Evolutionary conservation across 92 coral and sea anemone genomes (phyloP).

Genomic region (Epizoanthus rinbou): DNA sequence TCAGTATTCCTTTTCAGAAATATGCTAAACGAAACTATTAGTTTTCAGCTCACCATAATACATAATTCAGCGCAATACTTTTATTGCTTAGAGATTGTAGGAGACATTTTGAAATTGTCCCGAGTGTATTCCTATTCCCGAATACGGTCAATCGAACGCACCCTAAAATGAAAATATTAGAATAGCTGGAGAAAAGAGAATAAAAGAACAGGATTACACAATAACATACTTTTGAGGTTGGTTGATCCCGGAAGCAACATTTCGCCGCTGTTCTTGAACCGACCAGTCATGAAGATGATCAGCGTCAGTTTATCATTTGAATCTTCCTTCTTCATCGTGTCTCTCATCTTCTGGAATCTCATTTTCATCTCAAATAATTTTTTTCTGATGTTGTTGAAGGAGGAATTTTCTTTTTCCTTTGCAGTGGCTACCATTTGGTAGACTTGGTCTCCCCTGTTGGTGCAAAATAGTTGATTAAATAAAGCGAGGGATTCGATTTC

Average conservation of each 20-base stretch:
- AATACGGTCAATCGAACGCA: no score
- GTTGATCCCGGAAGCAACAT: slow-evolving; percentile 41
- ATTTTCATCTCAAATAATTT: slow-evolving; percentile 28
- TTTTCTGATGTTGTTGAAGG: slow-evolving; percentile 36
- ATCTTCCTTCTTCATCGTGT: slow-evolving; percentile 29
- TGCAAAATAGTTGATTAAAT: not conserved
- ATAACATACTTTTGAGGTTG: slow-evolving; percentile 31
- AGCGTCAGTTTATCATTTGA: slow-evolving; percentile 24
- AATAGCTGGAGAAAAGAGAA: not conserved
- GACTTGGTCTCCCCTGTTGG: slow-evolving; percentile 22
- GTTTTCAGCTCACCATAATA: no score
- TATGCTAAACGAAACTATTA: no score
- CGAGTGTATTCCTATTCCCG: no score
- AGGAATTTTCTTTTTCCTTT: slow-evolving; percentile 34
- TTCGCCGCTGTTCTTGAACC: slow-evolving; percentile 38
- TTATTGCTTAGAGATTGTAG: no score
- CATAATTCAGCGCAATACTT: no score
- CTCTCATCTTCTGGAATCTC: slow-evolving; percentile 34
- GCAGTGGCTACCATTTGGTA: slow-evolving; percentile 27
- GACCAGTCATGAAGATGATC: slow-evolving; percentile 34
- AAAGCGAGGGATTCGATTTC: no score
- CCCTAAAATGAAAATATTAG: no score
- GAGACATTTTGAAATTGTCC: no score
- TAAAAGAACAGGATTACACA: not conserved
- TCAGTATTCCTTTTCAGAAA: no score